These are phyloP conservation scores for Colletes gigas DNA, from an alignment of 1,140 invertebrate genomes.

Conservation along the genomic window DNA sequence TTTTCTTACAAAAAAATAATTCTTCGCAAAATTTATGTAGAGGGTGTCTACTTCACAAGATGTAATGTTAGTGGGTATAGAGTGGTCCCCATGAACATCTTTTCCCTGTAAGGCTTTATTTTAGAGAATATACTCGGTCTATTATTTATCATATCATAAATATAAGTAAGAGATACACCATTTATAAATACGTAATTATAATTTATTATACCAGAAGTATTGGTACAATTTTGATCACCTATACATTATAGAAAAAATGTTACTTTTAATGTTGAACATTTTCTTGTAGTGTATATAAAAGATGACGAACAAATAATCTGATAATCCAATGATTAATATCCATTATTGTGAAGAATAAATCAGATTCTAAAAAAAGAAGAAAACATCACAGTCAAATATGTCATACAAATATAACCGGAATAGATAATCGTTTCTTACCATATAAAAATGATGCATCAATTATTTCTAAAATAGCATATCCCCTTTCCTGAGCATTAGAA, in stretches of 20 bases:
- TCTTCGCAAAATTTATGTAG: too few species aligned
- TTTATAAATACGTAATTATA: slow-evolving; percentile 13
- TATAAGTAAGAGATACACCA: slow-evolving; percentile 9
- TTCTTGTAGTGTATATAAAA: slow-evolving; percentile 12
- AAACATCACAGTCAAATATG: background rate
- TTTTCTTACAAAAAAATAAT: too few species aligned
- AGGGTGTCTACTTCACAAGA: too few species aligned
- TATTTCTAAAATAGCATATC: slow-evolving; percentile 69
- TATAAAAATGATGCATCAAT: slow-evolving; percentile 69
- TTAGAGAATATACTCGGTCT: background rate
- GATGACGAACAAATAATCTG: slow-evolving; percentile 56
- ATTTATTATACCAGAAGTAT: slow-evolving; percentile 22
- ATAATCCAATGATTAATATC: slow-evolving; percentile 71
- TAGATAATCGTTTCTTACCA: slow-evolving; percentile 69
- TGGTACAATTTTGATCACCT: slow-evolving; percentile 16
- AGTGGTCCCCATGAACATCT: too few species aligned
- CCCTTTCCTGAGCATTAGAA: slow-evolving; percentile 34
- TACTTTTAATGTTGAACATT: background rate
- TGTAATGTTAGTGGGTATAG: too few species aligned
- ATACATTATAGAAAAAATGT: background rate
- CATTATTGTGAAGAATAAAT: slow-evolving; percentile 58
- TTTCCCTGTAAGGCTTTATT: too few species aligned
- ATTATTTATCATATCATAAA: background rate
- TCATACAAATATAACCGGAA: background rate
- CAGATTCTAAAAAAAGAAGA: slow-evolving; percentile 69